phyloP scores from a whole-genome alignment of 2,113 vertebrate genomes.

The Urocynchramus pylzowi region DNA sequence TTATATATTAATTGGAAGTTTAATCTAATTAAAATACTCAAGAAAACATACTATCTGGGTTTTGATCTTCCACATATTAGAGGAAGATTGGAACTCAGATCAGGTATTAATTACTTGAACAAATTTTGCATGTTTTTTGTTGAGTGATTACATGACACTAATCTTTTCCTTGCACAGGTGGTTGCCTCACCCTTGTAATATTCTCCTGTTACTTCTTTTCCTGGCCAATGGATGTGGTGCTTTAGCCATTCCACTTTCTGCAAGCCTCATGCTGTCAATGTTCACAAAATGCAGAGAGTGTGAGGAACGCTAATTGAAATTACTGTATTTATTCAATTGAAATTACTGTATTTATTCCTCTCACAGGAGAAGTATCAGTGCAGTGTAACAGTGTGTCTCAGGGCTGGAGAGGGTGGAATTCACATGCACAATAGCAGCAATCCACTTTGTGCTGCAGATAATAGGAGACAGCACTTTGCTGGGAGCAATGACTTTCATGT shows the following conservation, averaged over 20 bases:
- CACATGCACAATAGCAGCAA: background rate
- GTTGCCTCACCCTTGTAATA: background rate
- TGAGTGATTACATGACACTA: background rate
- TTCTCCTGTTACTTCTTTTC: background rate
- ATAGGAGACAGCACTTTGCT: background rate
- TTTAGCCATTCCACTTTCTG: background rate
- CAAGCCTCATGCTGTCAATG: background rate
- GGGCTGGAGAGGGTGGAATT: background rate
- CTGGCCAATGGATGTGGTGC: background rate
- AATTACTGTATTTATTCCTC: background rate
- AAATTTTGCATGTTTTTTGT: background rate
- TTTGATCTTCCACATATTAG: background rate
- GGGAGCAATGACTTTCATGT: background rate
- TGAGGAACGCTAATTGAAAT: background rate
- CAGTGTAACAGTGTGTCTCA: background rate
- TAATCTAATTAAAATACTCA: background rate
- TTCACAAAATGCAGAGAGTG: background rate
- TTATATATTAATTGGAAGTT: background rate
- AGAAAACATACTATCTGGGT: background rate
- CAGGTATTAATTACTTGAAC: background rate
- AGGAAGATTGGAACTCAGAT: background rate
- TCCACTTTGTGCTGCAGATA: background rate
- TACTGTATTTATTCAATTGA: background rate
- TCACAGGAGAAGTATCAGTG: background rate
- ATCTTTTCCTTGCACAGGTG: background rate